Evolutionary conservation across 2,888 invertebrate genomes (phyloP).

Genomic region (Melanargia galathea): DNA sequence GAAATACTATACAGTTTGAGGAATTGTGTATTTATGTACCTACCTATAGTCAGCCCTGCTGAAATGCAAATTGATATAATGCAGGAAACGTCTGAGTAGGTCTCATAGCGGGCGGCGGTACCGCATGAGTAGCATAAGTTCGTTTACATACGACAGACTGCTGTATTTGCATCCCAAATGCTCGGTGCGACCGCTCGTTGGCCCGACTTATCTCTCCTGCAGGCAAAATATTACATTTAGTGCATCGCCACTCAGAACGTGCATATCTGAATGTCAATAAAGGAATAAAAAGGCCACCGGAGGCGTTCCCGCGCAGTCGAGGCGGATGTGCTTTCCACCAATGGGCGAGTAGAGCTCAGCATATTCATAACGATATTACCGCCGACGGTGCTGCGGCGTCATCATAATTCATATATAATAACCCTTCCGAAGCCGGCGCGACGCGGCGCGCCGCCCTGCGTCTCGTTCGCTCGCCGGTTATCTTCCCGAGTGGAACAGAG

Average conservation of each 20-base stretch:
- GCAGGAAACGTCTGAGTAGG: slow-evolving; percentile 82
- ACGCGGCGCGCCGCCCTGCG: slow-evolving; percentile 65
- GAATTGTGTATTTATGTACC: not conserved
- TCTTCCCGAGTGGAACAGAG: slow-evolving; percentile 63
- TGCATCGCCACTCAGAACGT: slow-evolving; percentile 77
- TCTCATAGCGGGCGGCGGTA: slow-evolving; percentile 78
- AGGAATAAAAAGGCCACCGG: slow-evolving; percentile 77
- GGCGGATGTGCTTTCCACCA: slow-evolving; percentile 79
- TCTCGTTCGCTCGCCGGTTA: slow-evolving; percentile 65
- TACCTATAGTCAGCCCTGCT: slow-evolving; percentile 56
- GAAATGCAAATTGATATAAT: slow-evolving; percentile 82
- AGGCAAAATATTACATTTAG: slow-evolving; percentile 80
- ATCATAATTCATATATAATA: slow-evolving; percentile 83
- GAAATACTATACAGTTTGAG: too few relatives aligned
- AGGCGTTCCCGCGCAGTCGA: slow-evolving; percentile 78
- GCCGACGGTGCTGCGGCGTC: slow-evolving; percentile 77
- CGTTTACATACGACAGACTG: slow-evolving; percentile 81
- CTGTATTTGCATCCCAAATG: slow-evolving; percentile 81
- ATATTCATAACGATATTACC: slow-evolving; percentile 83
- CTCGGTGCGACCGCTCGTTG: slow-evolving; percentile 70
- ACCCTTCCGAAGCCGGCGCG: slow-evolving; percentile 75
- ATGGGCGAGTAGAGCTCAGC: slow-evolving; percentile 75
- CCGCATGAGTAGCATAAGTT: slow-evolving; percentile 79
- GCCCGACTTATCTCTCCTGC: slow-evolving; percentile 72
- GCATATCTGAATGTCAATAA: slow-evolving; percentile 82